phyloP scores from a whole-genome alignment of 1,140 invertebrate genomes.

The Dufourea novaeangliae region DNA sequence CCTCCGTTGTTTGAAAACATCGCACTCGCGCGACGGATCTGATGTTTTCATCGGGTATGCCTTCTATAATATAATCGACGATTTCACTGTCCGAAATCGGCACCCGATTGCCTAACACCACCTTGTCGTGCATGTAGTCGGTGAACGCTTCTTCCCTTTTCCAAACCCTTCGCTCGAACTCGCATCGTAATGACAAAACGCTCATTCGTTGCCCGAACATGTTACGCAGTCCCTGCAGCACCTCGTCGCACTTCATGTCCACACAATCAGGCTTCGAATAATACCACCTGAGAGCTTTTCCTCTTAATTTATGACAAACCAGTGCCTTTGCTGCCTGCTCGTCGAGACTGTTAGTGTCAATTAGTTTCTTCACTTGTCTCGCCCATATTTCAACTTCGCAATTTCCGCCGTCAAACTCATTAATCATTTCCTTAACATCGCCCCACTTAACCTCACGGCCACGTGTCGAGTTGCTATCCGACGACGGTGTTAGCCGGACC shows the following conservation, averaged over 20 bases:
- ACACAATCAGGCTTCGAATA: slow-evolving; percentile 34
- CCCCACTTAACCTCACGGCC: slow-evolving; percentile 6
- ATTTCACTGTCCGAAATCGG: background rate
- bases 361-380: slow-evolving; percentile 36
- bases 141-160: background rate
- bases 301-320: slow-evolving; percentile 12
- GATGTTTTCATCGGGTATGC: slow-evolving; percentile 53
- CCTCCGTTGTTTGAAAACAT: background rate
- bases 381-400: slow-evolving; percentile 29
- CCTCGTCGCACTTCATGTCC: background rate
- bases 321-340: slow-evolving; percentile 24
- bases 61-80: slow-evolving; percentile 69
- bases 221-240: background rate
- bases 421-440: slow-evolving; percentile 42
- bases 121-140: background rate
- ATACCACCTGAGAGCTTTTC: slow-evolving; percentile 33
- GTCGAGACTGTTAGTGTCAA: slow-evolving; percentile 23
- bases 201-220: slow-evolving; percentile 43
- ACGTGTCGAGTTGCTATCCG: background rate
- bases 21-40: background rate
- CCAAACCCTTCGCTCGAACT: slow-evolving; percentile 68
- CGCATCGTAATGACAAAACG: slow-evolving; percentile 27
- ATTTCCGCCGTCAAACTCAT: slow-evolving; percentile 34
- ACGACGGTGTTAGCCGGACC: background rate
- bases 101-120: background rate